phyloP scores from a whole-genome alignment of 2,797 vertebrate species.

The Limnodromus scolopaceus region DNA sequence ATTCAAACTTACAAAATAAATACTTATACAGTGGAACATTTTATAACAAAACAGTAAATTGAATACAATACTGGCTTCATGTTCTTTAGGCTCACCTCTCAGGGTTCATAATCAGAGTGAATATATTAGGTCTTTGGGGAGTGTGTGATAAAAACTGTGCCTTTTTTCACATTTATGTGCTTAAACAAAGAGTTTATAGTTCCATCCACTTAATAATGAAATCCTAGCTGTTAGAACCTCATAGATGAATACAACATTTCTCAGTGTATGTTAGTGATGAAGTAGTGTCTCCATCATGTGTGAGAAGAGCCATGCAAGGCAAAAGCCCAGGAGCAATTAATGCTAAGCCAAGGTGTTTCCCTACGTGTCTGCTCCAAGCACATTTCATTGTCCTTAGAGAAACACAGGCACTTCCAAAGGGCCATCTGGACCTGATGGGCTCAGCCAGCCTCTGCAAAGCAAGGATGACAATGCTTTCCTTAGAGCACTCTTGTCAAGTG shows the following conservation, averaged over 20 bases:
- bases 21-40: constrained; percentile 8
- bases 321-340: not conserved
- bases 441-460: not conserved
- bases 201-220: constrained; percentile 36
- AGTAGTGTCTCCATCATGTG: not conserved
- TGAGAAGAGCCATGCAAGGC: constrained; percentile 6
- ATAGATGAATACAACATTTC: not conserved
- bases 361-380: not conserved
- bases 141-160: not conserved
- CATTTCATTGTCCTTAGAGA: not conserved
- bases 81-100: constrained; percentile 31
- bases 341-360: not conserved
- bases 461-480: not conserved
- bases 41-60: constrained; percentile 39
- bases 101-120: constrained; percentile 26
- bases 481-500: not conserved
- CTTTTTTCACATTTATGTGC: constrained; percentile 40
- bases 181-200: constrained; percentile 46
- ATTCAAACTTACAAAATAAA: constrained; percentile 56
- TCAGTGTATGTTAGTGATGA: not conserved
- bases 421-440: not conserved
- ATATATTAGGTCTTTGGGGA: constrained; percentile 29
- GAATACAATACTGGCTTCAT: constrained; percentile 30
- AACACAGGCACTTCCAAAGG: not conserved
- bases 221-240: constrained; percentile 7